Evolutionary conservation across 2,113 vertebrate species (phyloP), one percentile per base, ranked within the genome.

Genomic region (Clarias magur): DNA sequence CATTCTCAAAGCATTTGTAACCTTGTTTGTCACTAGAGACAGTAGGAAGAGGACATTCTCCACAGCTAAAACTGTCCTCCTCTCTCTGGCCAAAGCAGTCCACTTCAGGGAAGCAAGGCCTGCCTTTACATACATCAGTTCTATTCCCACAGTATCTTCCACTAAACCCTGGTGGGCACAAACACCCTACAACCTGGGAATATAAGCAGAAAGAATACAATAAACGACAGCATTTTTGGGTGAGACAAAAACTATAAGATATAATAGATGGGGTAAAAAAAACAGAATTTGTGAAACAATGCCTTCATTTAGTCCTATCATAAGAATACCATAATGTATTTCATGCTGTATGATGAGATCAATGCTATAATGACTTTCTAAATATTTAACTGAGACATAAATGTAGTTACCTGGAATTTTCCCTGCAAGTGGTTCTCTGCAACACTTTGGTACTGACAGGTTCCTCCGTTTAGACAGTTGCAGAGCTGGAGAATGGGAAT

Each of bases 1-100:
- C 94, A 17, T 94, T 93, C 54, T 95, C 89, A 88, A 96, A 96
- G 88, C 96, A 96, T 90, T 96, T 96, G 93, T 95, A 95, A 84
- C 96, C 96, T 73, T 90, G 80, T 72, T 89, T 93, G 30, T 85
- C 90, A 2, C 54, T 83, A 34, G 92, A 82, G 13, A 95, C 90
- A 0, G 94, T 94, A 0, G 91, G 91, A 13, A 83, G 3, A 11
- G 96, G 96, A 89, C 96, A 96, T 54, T 83, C 80, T 48, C 89
- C 95, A 48, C 96, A 96, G 80, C 91, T 90, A 88, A 95, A 96
- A 57, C 73, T 89, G 3, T 83, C 86, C 0, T 90, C 88, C 21
- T 82, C 76, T 1, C 86, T 16, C 27, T 86, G 78, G 15, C 88
- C 90, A 38, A 65, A 86, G 83, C 96, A 96, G 85, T 83, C 80